A percentile compares a stretch with the other conserved stretches of the same genome.
These are phyloP conservation scores for Stichopus chloronotus DNA, from an alignment of 35 echinoderm and acorn worm species.

Conservation along the genomic window DNA sequence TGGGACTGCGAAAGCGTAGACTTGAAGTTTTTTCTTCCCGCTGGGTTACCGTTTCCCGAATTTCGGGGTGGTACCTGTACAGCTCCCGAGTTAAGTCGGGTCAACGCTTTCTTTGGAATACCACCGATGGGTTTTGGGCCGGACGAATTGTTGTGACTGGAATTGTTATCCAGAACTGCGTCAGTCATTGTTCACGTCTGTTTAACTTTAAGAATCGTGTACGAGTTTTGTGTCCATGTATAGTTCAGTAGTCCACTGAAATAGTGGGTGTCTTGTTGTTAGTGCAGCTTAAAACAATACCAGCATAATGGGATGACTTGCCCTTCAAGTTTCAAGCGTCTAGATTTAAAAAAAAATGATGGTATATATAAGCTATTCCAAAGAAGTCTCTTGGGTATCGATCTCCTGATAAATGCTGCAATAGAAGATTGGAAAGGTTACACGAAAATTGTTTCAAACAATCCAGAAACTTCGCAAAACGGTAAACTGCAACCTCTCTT, in stretches of 20 bases:
- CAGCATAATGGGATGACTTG: not conserved
- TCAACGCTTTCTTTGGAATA: slow-evolving; percentile 8
- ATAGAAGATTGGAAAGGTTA: not conserved
- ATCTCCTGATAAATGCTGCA: not conserved
- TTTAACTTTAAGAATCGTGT: not conserved
- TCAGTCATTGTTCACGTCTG: slow-evolving; percentile 38
- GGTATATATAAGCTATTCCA: not conserved
- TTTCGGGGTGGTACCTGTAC: not conserved
- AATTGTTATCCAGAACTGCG: slow-evolving; percentile 50
- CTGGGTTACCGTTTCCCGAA: slow-evolving; percentile 38
- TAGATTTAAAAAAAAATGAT: not conserved
- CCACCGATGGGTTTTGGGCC: slow-evolving; percentile 7
- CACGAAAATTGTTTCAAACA: too few relatives aligned
- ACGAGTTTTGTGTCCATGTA: slow-evolving; percentile 16
- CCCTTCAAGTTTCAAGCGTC: not conserved
- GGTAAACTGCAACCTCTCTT: too few relatives aligned
- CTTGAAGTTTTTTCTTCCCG: slow-evolving; percentile 30
- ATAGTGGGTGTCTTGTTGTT: not conserved
- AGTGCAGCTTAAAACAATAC: not conserved
- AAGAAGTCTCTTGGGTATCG: not conserved
- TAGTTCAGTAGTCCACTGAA: not conserved
- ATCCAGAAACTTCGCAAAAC: too few relatives aligned
- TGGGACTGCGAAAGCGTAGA: slow-evolving; percentile 4
- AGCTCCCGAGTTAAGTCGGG: slow-evolving; percentile 4
- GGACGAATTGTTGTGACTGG: slow-evolving; percentile 38